phyloP scores from a whole-genome alignment of 2,888 invertebrate genomes.

The Aspidiotus rigidus region DNA sequence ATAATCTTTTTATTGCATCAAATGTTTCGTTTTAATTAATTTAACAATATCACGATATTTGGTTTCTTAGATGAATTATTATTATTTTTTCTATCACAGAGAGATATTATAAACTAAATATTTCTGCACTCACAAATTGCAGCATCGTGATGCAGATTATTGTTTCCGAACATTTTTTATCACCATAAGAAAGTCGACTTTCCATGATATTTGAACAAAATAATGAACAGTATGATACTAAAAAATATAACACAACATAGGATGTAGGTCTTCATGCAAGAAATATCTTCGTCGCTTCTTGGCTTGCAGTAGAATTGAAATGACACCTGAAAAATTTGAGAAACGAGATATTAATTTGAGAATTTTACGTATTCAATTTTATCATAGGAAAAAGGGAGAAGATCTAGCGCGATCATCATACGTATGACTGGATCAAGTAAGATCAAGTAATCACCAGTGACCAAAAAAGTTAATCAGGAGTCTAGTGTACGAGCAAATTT shows the following conservation, averaged over 20 bases:
- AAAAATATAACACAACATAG: conserved; percentile 15
- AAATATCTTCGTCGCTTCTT: conserved; percentile 19
- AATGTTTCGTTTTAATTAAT: too few species aligned
- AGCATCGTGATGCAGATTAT: not conserved
- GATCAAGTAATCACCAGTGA: too few species aligned
- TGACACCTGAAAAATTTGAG: conserved; percentile 41
- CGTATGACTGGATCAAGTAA: not conserved
- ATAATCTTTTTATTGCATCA: too few species aligned
- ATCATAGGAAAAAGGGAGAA: not conserved
- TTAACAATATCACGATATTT: too few species aligned
- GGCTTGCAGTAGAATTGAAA: conserved; percentile 44
- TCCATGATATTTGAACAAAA: conserved; percentile 25
- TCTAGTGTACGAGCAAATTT: too few species aligned
- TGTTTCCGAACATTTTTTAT: conserved; percentile 27
- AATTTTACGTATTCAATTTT: not conserved
- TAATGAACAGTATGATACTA: conserved; percentile 19
- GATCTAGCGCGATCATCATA: not conserved
- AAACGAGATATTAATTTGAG: not conserved
- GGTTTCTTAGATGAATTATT: too few species aligned
- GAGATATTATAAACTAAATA: too few species aligned
- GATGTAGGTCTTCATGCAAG: conserved; percentile 22
- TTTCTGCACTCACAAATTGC: too few species aligned
- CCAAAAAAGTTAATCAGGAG: too few species aligned
- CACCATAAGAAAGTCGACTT: conserved; percentile 14
- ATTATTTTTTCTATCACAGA: too few species aligned